These are phyloP conservation scores for Callitettix versicolor DNA, from an alignment of 1,140 invertebrate genomes.

Conservation along the genomic window DNA sequence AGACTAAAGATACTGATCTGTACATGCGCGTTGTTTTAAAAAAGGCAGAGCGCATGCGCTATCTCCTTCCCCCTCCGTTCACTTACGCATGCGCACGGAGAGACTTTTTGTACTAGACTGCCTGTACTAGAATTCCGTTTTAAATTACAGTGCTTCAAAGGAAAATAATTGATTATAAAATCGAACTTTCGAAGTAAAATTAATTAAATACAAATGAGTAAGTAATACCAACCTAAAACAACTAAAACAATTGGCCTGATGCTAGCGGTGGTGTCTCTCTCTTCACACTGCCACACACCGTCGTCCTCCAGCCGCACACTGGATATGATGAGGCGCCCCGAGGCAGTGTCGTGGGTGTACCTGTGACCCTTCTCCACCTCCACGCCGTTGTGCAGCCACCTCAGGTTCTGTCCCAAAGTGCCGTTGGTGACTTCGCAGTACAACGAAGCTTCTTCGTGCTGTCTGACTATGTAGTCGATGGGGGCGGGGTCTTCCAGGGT, in stretches of 20 bases:
- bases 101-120: no score
- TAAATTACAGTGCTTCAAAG: no score
- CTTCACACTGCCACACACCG: constrained; percentile 53
- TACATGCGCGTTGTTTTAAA: no score
- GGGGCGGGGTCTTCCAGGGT: constrained; percentile 2
- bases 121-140: no score
- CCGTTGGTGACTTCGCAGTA: constrained; percentile 2
- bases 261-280: constrained; percentile 47
- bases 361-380: constrained; percentile 39
- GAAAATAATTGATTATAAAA: no score
- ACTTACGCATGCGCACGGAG: no score
- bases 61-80: no score
- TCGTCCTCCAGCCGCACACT: constrained; percentile 57
- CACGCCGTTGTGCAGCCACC: constrained; percentile 37
- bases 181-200: no score
- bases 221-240: constrained; percentile 51
- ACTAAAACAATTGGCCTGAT: constrained; percentile 50
- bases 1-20: no score
- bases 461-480: constrained; percentile 10
- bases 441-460: constrained; percentile 12
- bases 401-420: neutral
- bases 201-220: no score
- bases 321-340: constrained; percentile 50
- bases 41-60: no score
- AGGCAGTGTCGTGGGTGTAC: constrained; percentile 39